Evolutionary conservation across 2,797 vertebrate species (phyloP).

Genomic region (Uromys caudimaculatus): DNA sequence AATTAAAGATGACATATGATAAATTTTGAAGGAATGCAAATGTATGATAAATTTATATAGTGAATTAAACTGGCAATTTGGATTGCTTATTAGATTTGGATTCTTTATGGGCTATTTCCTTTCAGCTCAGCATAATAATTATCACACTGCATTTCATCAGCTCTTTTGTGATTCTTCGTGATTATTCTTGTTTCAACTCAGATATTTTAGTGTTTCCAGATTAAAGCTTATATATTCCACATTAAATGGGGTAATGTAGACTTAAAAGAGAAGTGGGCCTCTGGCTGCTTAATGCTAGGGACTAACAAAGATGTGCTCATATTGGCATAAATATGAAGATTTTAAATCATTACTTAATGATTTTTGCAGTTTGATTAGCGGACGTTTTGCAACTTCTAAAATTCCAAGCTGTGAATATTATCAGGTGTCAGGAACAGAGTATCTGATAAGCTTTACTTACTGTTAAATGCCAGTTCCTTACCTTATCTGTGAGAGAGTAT

Average conservation of each 20-base stretch:
- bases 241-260: not conserved
- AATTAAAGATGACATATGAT: not conserved
- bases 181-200: not conserved
- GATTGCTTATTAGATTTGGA: not conserved
- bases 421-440: constrained; percentile 54
- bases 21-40: not conserved
- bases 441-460: constrained; percentile 13
- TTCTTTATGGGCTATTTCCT: not conserved
- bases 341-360: constrained; percentile 54
- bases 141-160: not conserved
- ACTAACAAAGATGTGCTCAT: not conserved
- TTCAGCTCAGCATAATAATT: not conserved
- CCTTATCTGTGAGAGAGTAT: constrained; percentile 8
- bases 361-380: constrained; percentile 46
- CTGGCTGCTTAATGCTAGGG: not conserved
- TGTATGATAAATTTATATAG: not conserved
- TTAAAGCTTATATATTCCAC: constrained; percentile 5
- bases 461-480: constrained; percentile 10
- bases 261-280: not conserved
- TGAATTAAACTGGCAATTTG: not conserved
- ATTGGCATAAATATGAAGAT: not conserved
- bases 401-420: constrained; percentile 60
- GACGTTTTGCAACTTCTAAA: constrained; percentile 68
- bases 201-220: not conserved
- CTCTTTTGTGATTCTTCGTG: not conserved